Percentiles rank a stretch among this genome's conserved stretches.
Conservation (phyloP, 2,113 vertebrate species). For the Laticauda laticaudata region DNA sequence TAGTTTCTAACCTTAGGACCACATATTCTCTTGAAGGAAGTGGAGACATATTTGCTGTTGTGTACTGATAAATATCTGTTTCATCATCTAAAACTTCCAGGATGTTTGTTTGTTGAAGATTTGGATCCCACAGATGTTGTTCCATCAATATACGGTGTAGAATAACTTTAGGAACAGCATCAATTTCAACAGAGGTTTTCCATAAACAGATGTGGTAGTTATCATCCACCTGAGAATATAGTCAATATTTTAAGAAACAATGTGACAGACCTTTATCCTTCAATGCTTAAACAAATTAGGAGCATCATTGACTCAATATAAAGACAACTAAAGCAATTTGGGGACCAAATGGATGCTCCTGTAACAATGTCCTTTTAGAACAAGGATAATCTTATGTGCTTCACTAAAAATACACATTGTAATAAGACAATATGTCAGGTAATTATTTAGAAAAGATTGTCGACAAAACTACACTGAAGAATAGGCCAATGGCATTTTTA, state of each 20-base stretch:
- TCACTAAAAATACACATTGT: neutral
- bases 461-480: neutral
- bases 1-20: slow-evolving; percentile 71
- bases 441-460: neutral
- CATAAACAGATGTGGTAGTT: slow-evolving; percentile 69
- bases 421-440: neutral
- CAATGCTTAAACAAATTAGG: neutral
- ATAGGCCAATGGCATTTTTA: neutral
- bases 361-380: neutral
- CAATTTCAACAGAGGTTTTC: slow-evolving; percentile 73
- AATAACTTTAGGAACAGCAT: slow-evolving; percentile 64
- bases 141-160: slow-evolving; percentile 71
- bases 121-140: slow-evolving; percentile 67
- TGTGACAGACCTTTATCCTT: neutral
- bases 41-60: slow-evolving; percentile 56
- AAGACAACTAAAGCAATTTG: neutral
- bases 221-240: slow-evolving; percentile 67
- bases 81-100: slow-evolving; percentile 70
- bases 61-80: slow-evolving; percentile 71
- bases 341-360: neutral
- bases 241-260: neutral
- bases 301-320: neutral
- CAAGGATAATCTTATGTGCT: neutral
- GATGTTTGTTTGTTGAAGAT: slow-evolving; percentile 60
- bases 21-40: slow-evolving; percentile 67